These are phyloP conservation scores for Thereva unica DNA, from an alignment of 2,888 invertebrate genomes.

Conservation along the genomic window DNA sequence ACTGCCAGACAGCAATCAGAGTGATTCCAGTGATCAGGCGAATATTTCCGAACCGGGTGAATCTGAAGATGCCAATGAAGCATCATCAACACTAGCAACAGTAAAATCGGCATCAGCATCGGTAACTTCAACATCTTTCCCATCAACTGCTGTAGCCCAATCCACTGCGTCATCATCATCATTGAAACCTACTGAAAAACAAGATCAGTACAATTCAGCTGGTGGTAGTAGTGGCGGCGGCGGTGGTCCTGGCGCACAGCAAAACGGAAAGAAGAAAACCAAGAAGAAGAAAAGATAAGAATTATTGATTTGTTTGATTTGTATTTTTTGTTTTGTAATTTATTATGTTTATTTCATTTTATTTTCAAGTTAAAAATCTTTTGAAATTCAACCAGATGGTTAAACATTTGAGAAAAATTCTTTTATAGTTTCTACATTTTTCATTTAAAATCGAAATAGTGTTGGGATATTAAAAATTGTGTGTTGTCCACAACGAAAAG, in stretches of 20 bases:
- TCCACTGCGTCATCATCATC: not conserved
- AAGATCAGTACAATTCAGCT: constrained; percentile 26
- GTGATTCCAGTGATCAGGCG: constrained; percentile 40
- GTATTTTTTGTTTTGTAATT: constrained; percentile 55
- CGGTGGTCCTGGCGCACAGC: constrained; percentile 35
- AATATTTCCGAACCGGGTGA: constrained; percentile 26
- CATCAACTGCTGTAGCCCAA: not conserved
- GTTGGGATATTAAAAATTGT: constrained; percentile 4
- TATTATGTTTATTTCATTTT: constrained; percentile 54
- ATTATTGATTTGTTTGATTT: constrained; percentile 59
- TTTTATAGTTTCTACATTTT: constrained; percentile 7
- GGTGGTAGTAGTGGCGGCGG: constrained; percentile 21
- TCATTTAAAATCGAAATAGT: not conserved
- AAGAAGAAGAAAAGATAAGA: constrained; percentile 59
- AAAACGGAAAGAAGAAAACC: constrained; percentile 56
- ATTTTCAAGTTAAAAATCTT: constrained; percentile 22
- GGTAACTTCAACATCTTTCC: not conserved
- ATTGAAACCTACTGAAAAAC: not conserved
- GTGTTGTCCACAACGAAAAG: constrained; percentile 15
- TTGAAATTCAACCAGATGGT: not conserved
- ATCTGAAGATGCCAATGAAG: not conserved
- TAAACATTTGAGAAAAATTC: not conserved
- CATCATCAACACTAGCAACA: not conserved
- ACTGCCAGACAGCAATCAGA: constrained; percentile 40
- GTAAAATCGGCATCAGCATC: not conserved